These are phyloP conservation scores for Neotoma lepida DNA, from an alignment of 2,113 vertebrate genomes.

Conservation along the genomic window DNA sequence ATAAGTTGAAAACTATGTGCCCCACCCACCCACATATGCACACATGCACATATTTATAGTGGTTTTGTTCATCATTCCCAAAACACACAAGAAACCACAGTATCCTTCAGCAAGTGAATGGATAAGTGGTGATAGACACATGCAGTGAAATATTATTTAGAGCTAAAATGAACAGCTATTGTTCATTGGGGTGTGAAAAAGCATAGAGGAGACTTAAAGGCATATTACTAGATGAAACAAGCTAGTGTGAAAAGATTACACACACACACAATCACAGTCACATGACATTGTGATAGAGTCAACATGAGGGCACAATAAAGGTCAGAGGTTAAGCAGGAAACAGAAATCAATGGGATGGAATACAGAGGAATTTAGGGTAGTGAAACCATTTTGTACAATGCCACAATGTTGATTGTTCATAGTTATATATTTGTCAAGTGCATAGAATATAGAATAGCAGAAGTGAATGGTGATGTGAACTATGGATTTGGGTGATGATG, in stretches of 20 bases:
- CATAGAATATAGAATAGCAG: background rate
- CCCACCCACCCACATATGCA: background rate
- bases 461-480: background rate
- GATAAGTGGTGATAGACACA: background rate
- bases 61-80: background rate
- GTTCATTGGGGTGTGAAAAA: background rate
- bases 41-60: background rate
- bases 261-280: background rate
- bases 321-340: background rate
- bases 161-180: background rate
- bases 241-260: background rate
- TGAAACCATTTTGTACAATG: background rate
- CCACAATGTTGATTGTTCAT: background rate
- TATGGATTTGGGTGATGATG: background rate
- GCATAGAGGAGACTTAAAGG: background rate
- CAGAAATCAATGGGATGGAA: background rate
- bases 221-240: slow-evolving; percentile 6
- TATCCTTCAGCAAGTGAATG: background rate
- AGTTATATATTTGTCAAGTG: background rate
- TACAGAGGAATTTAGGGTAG: background rate
- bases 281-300: background rate
- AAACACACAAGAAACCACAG: background rate
- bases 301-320: background rate
- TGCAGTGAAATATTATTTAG: background rate
- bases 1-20: background rate